Percentiles rank a stretch among this genome's conserved stretches.
These are phyloP conservation scores for Heliconius hortense DNA, from an alignment of 2,888 invertebrate genomes.

Conservation along the genomic window DNA sequence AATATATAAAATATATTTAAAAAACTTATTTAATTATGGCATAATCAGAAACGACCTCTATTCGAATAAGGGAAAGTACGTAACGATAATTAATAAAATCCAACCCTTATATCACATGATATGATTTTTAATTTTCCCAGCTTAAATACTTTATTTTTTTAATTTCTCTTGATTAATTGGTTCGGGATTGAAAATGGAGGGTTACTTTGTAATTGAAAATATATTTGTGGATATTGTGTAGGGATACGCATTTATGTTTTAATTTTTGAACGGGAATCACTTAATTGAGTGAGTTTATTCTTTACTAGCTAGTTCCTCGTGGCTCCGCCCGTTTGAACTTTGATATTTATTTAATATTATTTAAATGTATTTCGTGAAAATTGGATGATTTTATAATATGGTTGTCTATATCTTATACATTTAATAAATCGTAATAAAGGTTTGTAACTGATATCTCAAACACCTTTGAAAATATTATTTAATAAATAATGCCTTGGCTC, in stretches of 20 bases:
- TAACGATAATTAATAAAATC: slow-evolving; percentile 31
- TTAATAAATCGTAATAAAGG: too few species aligned
- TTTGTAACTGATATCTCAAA: too few species aligned
- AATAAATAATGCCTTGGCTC: too few species aligned
- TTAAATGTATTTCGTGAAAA: too few species aligned
- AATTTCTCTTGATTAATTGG: slow-evolving; percentile 28
- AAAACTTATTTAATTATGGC: not conserved
- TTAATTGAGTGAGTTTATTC: not conserved
- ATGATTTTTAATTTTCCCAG: slow-evolving; percentile 30
- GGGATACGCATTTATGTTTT: not conserved
- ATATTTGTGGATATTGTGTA: slow-evolving; percentile 15
- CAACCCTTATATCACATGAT: slow-evolving; percentile 29
- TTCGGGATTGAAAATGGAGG: not conserved
- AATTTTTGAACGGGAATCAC: not conserved
- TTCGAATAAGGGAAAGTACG: slow-evolving; percentile 18
- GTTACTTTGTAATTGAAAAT: slow-evolving; percentile 22
- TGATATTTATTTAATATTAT: too few species aligned
- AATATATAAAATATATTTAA: not conserved
- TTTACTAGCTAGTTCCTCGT: not conserved
- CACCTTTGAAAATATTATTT: too few species aligned
- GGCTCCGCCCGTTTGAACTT: too few species aligned
- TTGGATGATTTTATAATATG: too few species aligned
- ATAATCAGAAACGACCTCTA: slow-evolving; percentile 17
- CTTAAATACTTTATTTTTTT: slow-evolving; percentile 27
- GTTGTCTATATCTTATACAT: too few species aligned